A percentile compares a stretch with the other conserved stretches of the same genome.
Evolutionary conservation across 2,113 vertebrate genomes (phyloP).

Genomic region (Oncorhynchus clarkii): DNA sequence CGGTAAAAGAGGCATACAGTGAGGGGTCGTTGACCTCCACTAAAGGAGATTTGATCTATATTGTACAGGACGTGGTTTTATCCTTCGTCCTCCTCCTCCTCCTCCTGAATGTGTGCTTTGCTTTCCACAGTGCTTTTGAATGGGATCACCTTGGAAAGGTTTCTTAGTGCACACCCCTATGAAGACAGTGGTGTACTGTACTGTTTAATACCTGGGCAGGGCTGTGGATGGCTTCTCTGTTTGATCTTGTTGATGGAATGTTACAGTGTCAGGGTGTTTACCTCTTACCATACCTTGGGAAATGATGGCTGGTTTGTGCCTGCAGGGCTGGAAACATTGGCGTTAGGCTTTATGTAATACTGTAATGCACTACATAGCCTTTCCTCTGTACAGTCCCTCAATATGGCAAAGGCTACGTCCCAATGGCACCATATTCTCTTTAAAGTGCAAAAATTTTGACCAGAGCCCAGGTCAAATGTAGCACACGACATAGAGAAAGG

Average conservation of each 20-base stretch:
- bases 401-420: too few species aligned
- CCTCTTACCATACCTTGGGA: conserved; percentile 23
- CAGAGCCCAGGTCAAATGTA: too few species aligned
- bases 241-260: conserved; percentile 47
- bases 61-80: conserved; percentile 68
- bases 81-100: conserved; percentile 9
- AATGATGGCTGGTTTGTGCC: conserved; percentile 16
- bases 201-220: conserved; percentile 2
- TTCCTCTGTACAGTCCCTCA: neutral
- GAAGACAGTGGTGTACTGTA: neutral
- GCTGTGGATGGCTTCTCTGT: conserved; percentile 21
- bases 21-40: conserved; percentile 74
- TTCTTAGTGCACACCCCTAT: neutral
- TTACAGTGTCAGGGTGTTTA: conserved; percentile 27
- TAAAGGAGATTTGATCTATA: conserved; percentile 73
- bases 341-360: conserved; percentile 20
- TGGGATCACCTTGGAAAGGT: conserved; percentile 65
- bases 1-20: conserved; percentile 71
- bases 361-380: neutral
- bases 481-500: too few species aligned
- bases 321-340: conserved; percentile 47
- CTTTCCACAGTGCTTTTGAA: conserved; percentile 53
- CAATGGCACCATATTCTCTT: too few species aligned
- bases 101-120: conserved; percentile 56
- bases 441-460: too few species aligned